A percentile compares a stretch with the other conserved stretches of the same genome.
These are phyloP conservation scores for Chloroceryle aenea DNA, from an alignment of 2,113 vertebrate genomes.

Conservation along the genomic window DNA sequence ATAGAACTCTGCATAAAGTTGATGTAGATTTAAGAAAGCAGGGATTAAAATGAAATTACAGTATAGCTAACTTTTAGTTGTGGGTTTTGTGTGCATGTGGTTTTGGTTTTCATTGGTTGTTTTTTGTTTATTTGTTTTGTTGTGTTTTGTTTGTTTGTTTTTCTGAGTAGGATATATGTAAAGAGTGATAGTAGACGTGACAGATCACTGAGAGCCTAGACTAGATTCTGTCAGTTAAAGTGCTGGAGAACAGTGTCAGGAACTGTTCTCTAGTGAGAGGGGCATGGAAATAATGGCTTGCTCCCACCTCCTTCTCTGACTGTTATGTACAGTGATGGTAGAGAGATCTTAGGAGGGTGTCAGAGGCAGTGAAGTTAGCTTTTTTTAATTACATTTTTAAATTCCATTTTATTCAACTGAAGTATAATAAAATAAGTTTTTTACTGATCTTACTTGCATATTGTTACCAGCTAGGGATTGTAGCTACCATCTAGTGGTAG, in stretches of 20 bases:
- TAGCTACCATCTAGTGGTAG: slow-evolving; percentile 74
- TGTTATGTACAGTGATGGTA: rapidly evolving
- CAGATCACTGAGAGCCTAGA: not conserved
- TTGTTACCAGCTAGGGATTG: not conserved
- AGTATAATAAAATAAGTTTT: not conserved
- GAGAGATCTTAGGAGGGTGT: not conserved
- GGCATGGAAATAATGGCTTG: not conserved
- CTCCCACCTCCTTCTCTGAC: not conserved
- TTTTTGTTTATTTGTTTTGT: too few species aligned
- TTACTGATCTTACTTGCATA: too few species aligned
- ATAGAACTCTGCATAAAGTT: not conserved
- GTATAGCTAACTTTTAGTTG: not conserved
- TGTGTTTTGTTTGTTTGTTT: not conserved
- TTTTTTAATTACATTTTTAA: not conserved
- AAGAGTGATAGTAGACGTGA: rapidly evolving
- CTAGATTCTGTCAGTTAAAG: not conserved
- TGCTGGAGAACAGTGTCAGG: not conserved
- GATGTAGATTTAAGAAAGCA: not conserved
- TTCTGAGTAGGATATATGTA: not conserved
- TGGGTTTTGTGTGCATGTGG: not conserved
- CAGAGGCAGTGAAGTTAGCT: not conserved
- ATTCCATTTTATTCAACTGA: not conserved
- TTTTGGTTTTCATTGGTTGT: not conserved
- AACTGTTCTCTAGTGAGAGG: not conserved
- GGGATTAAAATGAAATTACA: not conserved